Base-by-base conservation (phyloP, 1,140 invertebrate genomes). In the Bombus waltoni region DNA sequence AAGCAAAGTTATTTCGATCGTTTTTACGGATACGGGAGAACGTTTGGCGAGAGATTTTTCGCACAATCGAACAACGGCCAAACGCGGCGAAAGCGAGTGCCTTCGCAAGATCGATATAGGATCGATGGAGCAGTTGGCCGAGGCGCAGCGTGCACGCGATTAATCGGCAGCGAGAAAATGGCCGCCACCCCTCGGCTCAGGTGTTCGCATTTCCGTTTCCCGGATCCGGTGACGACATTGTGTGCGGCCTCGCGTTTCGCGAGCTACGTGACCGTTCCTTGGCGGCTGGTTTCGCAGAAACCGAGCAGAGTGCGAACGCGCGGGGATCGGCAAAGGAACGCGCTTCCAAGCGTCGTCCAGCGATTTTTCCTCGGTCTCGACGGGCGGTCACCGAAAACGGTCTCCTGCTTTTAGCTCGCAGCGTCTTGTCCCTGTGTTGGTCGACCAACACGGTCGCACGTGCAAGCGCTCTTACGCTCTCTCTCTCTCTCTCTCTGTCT, bases 121-220 rank as follows among this genome's bases (percentile, higher is more conserved):
- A 18, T 57, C 70, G 11, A 59, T 74, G 70, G 70, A 32, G 9
- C 80, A 3, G 53, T 62, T 40, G 42, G n/a, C 47, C 9, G n/a
- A 22, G 2, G 59, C 53, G 11, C 5, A 35, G 62, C 73, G 42
- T 77, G 73, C 53, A 71, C 62, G 42, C 76, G 28, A 84, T 84
- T 79, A 85, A 71, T 62, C 68, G 76, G 53, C 35, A n/a, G 3
- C 32, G 42, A 57, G 57, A 47, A 68, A 80, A 80, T 80, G 83
- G 66, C 68, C 10, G 68, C 68, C 66, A 77, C 53, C 83, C 77
- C 42, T 82, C 71, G 78, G 84, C 82, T 86, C 84, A 82, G 84
- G 84, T 86, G 84, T 86, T 74, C 85, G 40, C 72, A 71, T 73
- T 86, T 86, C 85, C 85, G 85, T 77, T 83, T 77, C 85, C 85